Evolutionary conservation across 2,113 vertebrate species (phyloP), one percentile per base, ranked within the genome.

Genomic region (Helogale parvula): DNA sequence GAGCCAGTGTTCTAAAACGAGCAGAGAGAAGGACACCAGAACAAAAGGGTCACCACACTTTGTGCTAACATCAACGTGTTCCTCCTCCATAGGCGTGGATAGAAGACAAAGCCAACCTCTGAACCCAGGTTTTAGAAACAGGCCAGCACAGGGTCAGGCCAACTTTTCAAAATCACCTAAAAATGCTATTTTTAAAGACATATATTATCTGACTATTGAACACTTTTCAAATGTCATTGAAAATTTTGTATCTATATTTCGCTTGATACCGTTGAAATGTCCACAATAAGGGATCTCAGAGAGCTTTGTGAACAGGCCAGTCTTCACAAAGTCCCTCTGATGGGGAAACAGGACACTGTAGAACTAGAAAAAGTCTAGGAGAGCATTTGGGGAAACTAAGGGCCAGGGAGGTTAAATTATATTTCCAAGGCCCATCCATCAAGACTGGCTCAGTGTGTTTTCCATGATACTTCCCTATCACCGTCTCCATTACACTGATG

Each of bases 121-220:
- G 19, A 90, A 83, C 54, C 25, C 23, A 65, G 54, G 52, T 87
- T 92, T 95, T 93, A 79, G 69, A 93, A 95, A 79, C 50, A 95
- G 68, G n/a, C 88, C 60, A 96, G 52, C 3, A 69, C 11, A 60
- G 45, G 35, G 21, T 92, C 54, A 94, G 63, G 41, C 14, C n/a
- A 91, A 41, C 57, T 96, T 93, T 72, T 79, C 72, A 87, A 82
- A 96, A 47, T 31, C 50, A 65, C 60, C 27, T 65, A 76, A 93
- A 97, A 93, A 82, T 60, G 27, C 25, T 93, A 9, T 91, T 38
- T 96, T 83, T n/a, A 90, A 96, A 94, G 15, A 77, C 77, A 79
- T 13, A 45, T 92, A 76, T 88, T 82, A 38, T 80, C 82, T 83
- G 68, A 83, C 68, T 83, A 66, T 74, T 82, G 85, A 92, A 90